Percentiles rank a stretch among this genome's conserved stretches.
Evolutionary conservation across 92 coral and sea anemone species (phyloP).

Genomic region (Chrysogorgia sp.): DNA sequence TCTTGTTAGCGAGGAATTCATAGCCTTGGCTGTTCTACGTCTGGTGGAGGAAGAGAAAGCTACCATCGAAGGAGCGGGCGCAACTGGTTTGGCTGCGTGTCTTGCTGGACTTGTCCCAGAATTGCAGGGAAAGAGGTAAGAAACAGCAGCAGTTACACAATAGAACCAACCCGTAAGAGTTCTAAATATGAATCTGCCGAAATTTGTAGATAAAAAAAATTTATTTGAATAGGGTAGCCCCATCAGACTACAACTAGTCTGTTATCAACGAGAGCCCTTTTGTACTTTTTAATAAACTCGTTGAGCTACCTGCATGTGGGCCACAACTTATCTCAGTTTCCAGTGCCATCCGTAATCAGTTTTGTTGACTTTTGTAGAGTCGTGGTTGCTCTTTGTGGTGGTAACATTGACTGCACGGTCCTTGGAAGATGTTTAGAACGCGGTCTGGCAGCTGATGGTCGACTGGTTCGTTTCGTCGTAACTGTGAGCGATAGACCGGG

Average conservation of each 20-base stretch:
- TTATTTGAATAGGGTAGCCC: not conserved
- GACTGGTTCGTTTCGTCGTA: constrained; percentile 82
- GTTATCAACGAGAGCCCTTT: too few relatives aligned
- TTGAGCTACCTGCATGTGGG: too few relatives aligned
- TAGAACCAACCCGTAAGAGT: too few relatives aligned
- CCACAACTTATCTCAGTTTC: too few relatives aligned
- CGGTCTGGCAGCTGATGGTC: constrained; percentile 91
- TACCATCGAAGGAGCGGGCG: constrained; percentile 86
- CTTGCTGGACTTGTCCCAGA: constrained; percentile 81
- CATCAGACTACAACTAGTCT: too few relatives aligned
- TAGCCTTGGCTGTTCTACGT: constrained; percentile 74
- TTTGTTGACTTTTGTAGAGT: constrained; percentile 63
- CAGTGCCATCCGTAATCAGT: not conserved
- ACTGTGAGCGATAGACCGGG: constrained; percentile 95
- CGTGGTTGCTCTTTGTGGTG: constrained; percentile 88
- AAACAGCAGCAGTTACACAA: too few relatives aligned
- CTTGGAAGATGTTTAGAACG: constrained; percentile 92
- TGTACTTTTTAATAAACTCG: not conserved
- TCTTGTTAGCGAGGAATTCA: constrained; percentile 71
- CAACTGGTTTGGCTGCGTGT: constrained; percentile 81
- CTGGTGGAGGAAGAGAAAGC: constrained; percentile 78
- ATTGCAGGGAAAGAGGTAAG: constrained; percentile 76
- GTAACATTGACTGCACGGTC: constrained; percentile 90
- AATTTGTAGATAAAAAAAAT: too few relatives aligned
- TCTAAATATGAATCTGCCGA: too few relatives aligned